phyloP scores from a whole-genome alignment of 2,797 vertebrate genomes.

The Leptodactylus fallax region DNA sequence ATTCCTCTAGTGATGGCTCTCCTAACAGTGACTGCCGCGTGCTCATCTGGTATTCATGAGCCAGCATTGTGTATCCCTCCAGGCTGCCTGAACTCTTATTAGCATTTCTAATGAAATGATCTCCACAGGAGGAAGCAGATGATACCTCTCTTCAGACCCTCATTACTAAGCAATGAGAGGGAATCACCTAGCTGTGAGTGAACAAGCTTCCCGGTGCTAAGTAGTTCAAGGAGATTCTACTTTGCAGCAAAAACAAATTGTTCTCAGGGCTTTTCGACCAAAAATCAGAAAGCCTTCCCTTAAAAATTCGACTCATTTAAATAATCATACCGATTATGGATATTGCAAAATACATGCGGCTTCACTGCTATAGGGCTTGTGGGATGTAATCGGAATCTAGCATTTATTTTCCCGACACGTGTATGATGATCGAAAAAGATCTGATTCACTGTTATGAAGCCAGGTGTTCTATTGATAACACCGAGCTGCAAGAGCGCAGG shows the following conservation, averaged over 20 bases:
- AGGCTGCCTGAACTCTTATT: conserved; percentile 33
- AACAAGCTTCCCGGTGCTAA: conserved; percentile 11
- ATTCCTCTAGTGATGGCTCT: conserved; percentile 39
- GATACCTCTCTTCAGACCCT: conserved; percentile 34
- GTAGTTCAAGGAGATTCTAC: conserved; percentile 33
- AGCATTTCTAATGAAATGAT: conserved; percentile 52
- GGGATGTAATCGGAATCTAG: background rate
- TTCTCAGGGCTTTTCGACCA: background rate
- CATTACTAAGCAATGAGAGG: conserved; percentile 38
- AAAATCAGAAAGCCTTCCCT: conserved; percentile 1
- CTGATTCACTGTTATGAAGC: background rate
- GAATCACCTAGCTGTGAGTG: conserved; percentile 43
- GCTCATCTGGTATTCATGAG: conserved; percentile 55
- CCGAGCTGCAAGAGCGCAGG: background rate
- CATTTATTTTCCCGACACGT: background rate
- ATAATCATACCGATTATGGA: background rate
- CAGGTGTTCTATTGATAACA: background rate
- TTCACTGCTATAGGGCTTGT: background rate
- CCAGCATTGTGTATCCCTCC: conserved; percentile 34
- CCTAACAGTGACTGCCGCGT: conserved; percentile 2
- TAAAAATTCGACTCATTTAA: background rate
- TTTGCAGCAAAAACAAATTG: conserved; percentile 35
- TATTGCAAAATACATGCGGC: background rate
- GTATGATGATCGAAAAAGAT: background rate
- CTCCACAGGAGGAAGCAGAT: conserved; percentile 31